A percentile compares a stretch with the other conserved stretches of the same genome.
phyloP scores from a whole-genome alignment of 2,113 vertebrate species.

The Podarcis muralis region DNA sequence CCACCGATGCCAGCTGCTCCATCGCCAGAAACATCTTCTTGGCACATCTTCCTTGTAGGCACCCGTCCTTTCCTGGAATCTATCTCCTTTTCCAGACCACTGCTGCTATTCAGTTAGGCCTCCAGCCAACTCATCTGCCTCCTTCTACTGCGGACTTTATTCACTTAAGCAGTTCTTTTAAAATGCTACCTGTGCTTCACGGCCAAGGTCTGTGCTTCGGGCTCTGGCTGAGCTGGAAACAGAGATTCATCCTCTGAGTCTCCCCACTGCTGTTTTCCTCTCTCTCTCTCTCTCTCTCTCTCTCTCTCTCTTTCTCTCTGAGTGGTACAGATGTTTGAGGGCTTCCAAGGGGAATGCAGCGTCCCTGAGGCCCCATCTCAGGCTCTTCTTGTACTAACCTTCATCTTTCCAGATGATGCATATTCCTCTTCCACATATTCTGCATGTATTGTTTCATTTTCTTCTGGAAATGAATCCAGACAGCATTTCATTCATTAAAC shows the following conservation, averaged over 20 bases:
- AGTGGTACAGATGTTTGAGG: not conserved
- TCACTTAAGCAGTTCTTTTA: not conserved
- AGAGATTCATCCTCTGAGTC: not conserved
- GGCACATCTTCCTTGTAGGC: conserved; percentile 56
- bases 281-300: not conserved
- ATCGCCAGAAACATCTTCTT: conserved; percentile 66
- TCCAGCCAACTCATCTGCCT: conserved; percentile 32
- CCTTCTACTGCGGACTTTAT: conserved; percentile 7
- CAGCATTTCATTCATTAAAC: not conserved
- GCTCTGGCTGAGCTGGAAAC: not conserved
- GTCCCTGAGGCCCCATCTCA: not conserved
- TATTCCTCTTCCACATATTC: conserved; percentile 1
- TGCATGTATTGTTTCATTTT: not conserved
- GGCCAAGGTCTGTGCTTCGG: conserved; percentile 1
- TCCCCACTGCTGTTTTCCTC: not conserved
- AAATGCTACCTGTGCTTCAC: not conserved
- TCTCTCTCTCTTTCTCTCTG: not conserved
- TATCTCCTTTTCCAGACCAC: conserved; percentile 8
- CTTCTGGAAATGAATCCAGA: not conserved
- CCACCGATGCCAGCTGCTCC: conserved; percentile 69
- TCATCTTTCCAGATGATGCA: not conserved
- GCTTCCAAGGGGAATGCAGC: conserved; percentile 12
- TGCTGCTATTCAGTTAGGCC: not conserved
- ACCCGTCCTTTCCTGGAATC: conserved; percentile 53
- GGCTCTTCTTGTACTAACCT: not conserved